phyloP scores from a whole-genome alignment of 2,113 vertebrate genomes.

The human (Homo sapiens) region GRCh38 chr2:208837501-208838000 shows the following conservation, averaged over 20 bases:
- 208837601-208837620: too few species aligned
- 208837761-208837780: not conserved
- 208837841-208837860: not conserved
- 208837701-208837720: too few species aligned
- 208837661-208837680: too few species aligned
- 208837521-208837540: too few species aligned
- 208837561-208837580: too few species aligned
- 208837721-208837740: not conserved
- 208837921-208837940: not conserved
- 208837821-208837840: not conserved
- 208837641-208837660: too few species aligned
- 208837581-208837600: too few species aligned
- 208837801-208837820: not conserved
- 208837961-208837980: not conserved
- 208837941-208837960: not conserved
- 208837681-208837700: too few species aligned
- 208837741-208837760: not conserved
- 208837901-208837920: not conserved
- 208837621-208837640: too few species aligned
- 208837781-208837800: not conserved
- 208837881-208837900: not conserved
- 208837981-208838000: not conserved
- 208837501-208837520: too few species aligned
- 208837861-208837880: not conserved
- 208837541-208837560: too few species aligned